Conservation (phyloP, 2,113 vertebrate species). For the Gulo gulo region DNA sequence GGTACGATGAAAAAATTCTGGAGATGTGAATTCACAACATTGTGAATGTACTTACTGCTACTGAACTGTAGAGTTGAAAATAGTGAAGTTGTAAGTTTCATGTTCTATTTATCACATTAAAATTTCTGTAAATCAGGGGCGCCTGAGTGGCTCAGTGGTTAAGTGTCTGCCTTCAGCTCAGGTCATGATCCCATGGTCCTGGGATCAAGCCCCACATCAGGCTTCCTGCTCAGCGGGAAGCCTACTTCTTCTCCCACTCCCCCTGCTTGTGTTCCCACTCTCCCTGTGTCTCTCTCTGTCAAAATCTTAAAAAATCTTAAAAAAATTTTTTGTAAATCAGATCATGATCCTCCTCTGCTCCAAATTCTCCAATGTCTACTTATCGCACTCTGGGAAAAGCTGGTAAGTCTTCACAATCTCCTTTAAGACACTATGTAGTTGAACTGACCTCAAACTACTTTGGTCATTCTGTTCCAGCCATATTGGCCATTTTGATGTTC, state of each 20-base stretch:
- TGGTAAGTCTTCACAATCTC: not conserved
- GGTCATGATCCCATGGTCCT: no score
- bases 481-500: not conserved
- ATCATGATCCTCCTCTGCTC: not conserved
- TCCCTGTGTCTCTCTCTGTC: no score
- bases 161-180: no score
- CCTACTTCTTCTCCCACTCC: no score
- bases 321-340: not conserved
- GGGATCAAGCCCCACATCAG: no score
- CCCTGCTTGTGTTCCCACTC: no score
- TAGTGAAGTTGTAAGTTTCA: not conserved
- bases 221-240: no score
- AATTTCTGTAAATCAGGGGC: not conserved
- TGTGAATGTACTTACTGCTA: not conserved
- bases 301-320: no score
- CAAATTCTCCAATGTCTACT: not conserved
- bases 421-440: not conserved
- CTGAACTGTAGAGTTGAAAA: not conserved
- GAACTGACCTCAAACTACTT: not conserved
- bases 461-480: not conserved
- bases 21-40: not conserved
- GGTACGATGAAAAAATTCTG: not conserved
- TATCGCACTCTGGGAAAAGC: not conserved
- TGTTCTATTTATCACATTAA: not conserved
- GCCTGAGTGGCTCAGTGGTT: no score